A percentile compares a stretch with the other conserved stretches of the same genome.
Evolutionary conservation across 2,113 vertebrate species (phyloP).

Genomic region (Syngnathus typhle): DNA sequence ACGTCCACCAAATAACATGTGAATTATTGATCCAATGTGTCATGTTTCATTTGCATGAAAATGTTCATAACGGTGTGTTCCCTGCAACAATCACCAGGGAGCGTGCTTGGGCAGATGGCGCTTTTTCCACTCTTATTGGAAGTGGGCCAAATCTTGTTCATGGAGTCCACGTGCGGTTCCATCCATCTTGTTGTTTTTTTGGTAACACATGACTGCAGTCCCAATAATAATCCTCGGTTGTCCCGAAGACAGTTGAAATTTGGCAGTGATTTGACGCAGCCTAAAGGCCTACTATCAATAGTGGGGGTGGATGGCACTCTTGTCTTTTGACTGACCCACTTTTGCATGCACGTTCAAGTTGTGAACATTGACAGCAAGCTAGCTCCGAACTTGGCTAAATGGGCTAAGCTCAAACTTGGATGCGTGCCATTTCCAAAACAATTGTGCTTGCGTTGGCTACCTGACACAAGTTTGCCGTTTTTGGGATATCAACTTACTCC

Average conservation of each 20-base stretch:
- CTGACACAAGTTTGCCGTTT: not conserved
- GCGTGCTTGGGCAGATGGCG: not conserved
- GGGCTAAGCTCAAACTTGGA: too few relatives aligned
- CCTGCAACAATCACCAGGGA: not conserved
- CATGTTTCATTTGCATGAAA: not conserved
- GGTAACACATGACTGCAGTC: not conserved
- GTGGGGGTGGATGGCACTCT: too few relatives aligned
- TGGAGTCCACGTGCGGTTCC: not conserved
- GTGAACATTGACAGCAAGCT: not conserved
- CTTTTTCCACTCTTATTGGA: not conserved
- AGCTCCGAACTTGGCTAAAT: not conserved
- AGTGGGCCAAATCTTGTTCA: not conserved
- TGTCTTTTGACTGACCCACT: not conserved
- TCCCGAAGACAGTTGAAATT: not conserved
- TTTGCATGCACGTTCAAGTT: not conserved
- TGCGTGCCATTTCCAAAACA: too few relatives aligned
- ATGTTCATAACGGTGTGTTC: not conserved
- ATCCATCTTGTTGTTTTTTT: not conserved
- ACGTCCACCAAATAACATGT: not conserved
- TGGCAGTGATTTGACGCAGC: not conserved
- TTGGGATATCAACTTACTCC: slow-evolving; percentile 72
- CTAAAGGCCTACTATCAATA: not conserved
- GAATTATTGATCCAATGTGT: not conserved
- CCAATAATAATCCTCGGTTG: not conserved
- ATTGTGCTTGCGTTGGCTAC: too few relatives aligned